Base-by-base conservation (phyloP, 2,113 vertebrate species). In the Tyto alba region DNA sequence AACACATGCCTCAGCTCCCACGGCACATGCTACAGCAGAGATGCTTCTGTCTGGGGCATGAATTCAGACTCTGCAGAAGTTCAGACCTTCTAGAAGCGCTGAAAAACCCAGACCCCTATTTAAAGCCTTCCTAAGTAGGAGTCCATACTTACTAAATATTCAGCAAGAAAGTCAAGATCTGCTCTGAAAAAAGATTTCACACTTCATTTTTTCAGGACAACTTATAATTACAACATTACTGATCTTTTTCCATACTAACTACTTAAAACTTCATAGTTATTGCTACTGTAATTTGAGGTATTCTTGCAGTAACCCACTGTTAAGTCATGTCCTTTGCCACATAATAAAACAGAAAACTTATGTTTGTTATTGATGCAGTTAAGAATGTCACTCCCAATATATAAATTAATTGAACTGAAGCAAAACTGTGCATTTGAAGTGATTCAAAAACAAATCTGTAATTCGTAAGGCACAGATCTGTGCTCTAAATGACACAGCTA, bases 291-390 rank as follows among this genome's bases (percentile, higher is more conserved):
- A 64, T 11, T 75, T 14, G 10, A 23, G 16, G 34, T 3, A 10
- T 36, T 47, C 36, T 72, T 69, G 52, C 52, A 36, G 53, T 34
- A 66, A 32, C 45, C 29, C 16, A 32, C n/a, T 29, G 19, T 45
- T 67, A 40, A 71, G 9, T 43, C 40, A 26, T 1, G 0, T 19
- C 47, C 47, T 73, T 53, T 68, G 48, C 18, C 71, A 64, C 32
- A 11, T 13, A 60, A 55, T 23, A 45, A 38, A 89, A 4, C 10
- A 41, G 26, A 68, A 32, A 69, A 47, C 10, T 25, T 13, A 40
- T 0, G 10, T 38, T 34, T 0, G 0, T 21, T 68, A 38, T 38
- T 11, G 27, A 59, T 29, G 43, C 30, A 34, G 16, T 57, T 59
- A 59, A 47, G 18, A 78, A 57, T 38, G 10, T 3, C 22, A 23